These are phyloP conservation scores for Atta texana DNA, from an alignment of 1,140 invertebrate genomes.

Conservation along the genomic window DNA sequence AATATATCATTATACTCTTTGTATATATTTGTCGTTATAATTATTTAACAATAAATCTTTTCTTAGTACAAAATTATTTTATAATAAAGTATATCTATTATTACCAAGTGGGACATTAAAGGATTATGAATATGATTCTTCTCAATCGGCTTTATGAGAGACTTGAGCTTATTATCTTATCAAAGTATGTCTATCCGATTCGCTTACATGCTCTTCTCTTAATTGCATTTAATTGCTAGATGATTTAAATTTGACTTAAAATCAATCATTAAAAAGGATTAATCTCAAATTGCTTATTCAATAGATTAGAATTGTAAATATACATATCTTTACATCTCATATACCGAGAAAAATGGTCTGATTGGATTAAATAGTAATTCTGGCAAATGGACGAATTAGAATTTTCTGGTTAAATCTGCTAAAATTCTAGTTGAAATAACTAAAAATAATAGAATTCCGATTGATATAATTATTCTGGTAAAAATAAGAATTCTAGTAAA, in stretches of 20 bases:
- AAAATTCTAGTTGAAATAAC: too few species aligned
- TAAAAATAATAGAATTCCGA: too few species aligned
- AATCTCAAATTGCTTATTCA: neutral
- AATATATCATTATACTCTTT: neutral
- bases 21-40: neutral
- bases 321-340: neutral
- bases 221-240: constrained; percentile 46
- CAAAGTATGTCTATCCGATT: constrained; percentile 28
- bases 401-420: too few species aligned
- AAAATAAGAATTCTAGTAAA: too few species aligned
- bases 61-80: neutral
- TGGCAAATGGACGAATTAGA: too few species aligned
- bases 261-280: neutral
- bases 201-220: constrained; percentile 27
- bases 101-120: constrained; percentile 1
- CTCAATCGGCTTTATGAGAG: constrained; percentile 35
- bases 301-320: neutral
- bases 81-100: neutral
- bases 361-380: too few species aligned
- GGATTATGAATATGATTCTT: constrained; percentile 33
- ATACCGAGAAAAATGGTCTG: too few species aligned
- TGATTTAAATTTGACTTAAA: neutral
- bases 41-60: constrained; percentile 7
- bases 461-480: too few species aligned
- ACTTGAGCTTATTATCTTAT: constrained; percentile 15